Evolutionary conservation across 2,888 invertebrate genomes (phyloP), one percentile per base, ranked within the genome.

Genomic region (Papilio elwesi): DNA sequence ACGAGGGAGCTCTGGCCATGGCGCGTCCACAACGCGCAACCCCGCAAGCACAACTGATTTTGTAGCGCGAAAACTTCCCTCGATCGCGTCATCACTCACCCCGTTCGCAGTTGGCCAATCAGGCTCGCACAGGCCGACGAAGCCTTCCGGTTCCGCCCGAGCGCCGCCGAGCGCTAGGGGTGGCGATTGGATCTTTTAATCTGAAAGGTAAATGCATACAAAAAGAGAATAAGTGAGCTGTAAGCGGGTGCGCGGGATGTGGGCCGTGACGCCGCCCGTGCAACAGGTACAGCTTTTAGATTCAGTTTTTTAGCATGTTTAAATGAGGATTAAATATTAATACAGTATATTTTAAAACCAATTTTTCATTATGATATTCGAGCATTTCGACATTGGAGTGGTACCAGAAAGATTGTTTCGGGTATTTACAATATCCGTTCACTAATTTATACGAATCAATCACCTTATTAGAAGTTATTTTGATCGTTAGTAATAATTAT

Each of bases 181-280:
- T 90, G 91, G 86, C 87, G 88, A 92, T 92, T 91, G 90, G 92
- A 90, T 92, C 90, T 91, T 92, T 92, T 93, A 93, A 93, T 93
- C 92, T 92, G 89, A 89, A 93, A 92, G 90, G 91, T 88, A 92
- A 94, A 93, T 92, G 93, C 93, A 92, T 87, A 88, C 85, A 91
- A 91, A 92, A 93, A 90, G 88, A 88, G 90, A 89, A 89, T 87
- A 87, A 87, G 83, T 78, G 83, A 82, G 84, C 83, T 84, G 86
- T 86, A 86, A 88, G 88, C 86, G 83, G 87, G 83, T 86, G 85
- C 85, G 82, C 83, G 83, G 84, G 83, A 85, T 87, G 83, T 85
- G 82, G 83, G 83, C 83, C 82, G 81, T 81, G 79, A 78, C 76
- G 75, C 74, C 75, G 75, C 75, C 76, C 77, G 83, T 78, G 90